These are phyloP conservation scores for Mantis religiosa DNA, from an alignment of 2,888 invertebrate species.

Conservation along the genomic window DNA sequence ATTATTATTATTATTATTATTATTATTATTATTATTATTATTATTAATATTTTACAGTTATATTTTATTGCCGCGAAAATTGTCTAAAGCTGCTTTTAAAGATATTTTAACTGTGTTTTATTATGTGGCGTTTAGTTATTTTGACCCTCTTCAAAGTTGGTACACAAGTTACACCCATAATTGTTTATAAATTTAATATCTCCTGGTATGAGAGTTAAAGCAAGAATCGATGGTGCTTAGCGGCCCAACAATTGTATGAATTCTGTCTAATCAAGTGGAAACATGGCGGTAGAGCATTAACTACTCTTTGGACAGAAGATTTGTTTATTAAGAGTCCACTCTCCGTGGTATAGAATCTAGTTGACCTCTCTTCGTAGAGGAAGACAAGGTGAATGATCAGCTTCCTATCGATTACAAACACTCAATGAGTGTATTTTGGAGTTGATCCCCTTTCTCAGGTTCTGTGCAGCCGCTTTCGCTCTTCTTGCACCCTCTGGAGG, in stretches of 20 bases:
- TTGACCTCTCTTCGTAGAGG: not conserved
- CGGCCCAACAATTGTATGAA: not conserved
- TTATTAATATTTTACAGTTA: too few species aligned
- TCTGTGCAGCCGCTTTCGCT: not conserved
- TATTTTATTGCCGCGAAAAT: too few species aligned
- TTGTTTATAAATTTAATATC: not conserved
- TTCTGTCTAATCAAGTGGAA: not conserved
- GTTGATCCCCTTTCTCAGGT: not conserved
- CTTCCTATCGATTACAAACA: not conserved
- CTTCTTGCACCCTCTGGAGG: constrained; percentile 33
- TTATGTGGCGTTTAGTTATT: too few species aligned
- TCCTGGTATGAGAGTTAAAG: not conserved
- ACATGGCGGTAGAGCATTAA: not conserved
- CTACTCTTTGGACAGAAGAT: not conserved
- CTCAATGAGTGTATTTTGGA: not conserved
- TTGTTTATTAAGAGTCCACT: not conserved
- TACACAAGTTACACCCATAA: too few species aligned
- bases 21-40: too few species aligned
- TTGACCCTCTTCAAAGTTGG: too few species aligned
- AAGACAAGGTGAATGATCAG: not conserved
- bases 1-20: too few species aligned
- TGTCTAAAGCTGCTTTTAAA: too few species aligned
- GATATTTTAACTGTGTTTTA: too few species aligned
- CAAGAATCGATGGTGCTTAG: not conserved
- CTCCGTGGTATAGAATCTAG: not conserved